Percentiles rank a stretch among this genome's conserved stretches.
These are phyloP conservation scores for Hexactinellida sp. DNA, from an alignment of 37 sponge, comb jelly and placozoan species.

Conservation along the genomic window DNA sequence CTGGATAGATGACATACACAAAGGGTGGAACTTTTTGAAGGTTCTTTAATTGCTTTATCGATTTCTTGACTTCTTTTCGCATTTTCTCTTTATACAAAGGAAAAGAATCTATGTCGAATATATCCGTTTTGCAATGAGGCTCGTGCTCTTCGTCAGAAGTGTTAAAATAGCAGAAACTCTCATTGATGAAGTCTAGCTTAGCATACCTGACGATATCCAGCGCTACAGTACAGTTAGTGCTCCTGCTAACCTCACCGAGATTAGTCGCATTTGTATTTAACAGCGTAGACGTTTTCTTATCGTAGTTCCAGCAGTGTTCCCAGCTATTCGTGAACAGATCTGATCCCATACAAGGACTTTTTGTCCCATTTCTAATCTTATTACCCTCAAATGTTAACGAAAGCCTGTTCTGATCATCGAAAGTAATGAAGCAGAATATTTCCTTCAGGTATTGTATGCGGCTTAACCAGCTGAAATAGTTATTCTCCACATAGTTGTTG, in stretches of 20 bases:
- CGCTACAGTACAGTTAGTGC: background rate
- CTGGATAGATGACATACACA: conserved; percentile 9
- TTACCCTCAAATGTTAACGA: background rate
- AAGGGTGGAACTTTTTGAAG: background rate
- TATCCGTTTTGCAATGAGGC: background rate
- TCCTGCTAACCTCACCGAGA: background rate
- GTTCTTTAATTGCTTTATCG: background rate
- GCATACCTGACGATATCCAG: background rate
- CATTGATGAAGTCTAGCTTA: background rate
- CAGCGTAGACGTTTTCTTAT: background rate
- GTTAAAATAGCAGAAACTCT: background rate
- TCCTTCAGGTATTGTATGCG: background rate
- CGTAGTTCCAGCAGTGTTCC: background rate
- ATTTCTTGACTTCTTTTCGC: background rate
- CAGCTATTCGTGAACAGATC: background rate
- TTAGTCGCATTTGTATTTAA: background rate
- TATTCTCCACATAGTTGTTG: background rate
- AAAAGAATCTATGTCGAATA: background rate
- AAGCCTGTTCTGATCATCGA: background rate
- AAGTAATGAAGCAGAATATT: background rate
- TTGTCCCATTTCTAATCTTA: background rate
- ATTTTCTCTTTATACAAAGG: background rate
- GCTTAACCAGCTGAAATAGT: background rate
- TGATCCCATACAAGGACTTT: background rate
- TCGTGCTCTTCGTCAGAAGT: background rate